Conservation (phyloP, 1,140 invertebrate genomes). For the Drosophila auraria region DNA sequence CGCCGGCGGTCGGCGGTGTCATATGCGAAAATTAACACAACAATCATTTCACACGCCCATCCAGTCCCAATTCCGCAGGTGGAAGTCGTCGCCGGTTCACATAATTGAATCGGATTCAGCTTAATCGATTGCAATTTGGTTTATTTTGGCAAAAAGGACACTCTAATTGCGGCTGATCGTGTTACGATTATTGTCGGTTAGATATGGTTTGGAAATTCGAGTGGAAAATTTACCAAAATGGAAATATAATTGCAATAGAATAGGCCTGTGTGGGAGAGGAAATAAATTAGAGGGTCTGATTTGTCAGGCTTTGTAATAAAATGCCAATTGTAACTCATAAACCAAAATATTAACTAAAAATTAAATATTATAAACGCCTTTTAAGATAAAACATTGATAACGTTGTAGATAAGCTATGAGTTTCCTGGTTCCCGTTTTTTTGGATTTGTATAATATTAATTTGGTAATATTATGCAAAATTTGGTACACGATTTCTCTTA, state of each 20-base stretch:
- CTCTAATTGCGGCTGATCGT: constrained; percentile 39
- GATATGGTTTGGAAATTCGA: constrained; percentile 18
- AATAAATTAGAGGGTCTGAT: background rate
- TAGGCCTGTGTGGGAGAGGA: background rate
- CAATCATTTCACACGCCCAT: constrained; percentile 55
- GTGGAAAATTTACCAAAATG: constrained; percentile 6
- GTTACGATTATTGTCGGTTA: constrained; percentile 41
- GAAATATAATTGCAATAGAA: background rate
- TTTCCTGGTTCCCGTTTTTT: background rate
- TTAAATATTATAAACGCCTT: background rate
- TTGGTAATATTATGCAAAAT: background rate
- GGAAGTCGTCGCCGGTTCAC: constrained; percentile 5
- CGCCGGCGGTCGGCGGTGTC: constrained; percentile 22
- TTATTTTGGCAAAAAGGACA: constrained; percentile 20
- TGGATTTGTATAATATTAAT: no score
- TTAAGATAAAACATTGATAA: background rate
- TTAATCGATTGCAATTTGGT: constrained; percentile 42
- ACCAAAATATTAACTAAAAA: background rate
- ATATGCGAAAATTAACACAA: constrained; percentile 59
- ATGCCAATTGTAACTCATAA: background rate
- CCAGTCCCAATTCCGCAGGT: constrained; percentile 8
- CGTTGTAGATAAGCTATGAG: background rate
- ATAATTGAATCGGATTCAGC: constrained; percentile 46
- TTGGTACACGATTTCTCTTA: background rate
- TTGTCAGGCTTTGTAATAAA: background rate